Evolutionary conservation across 2,113 vertebrate genomes (phyloP).

Genomic region (Sphaerodactylus townsendi): DNA sequence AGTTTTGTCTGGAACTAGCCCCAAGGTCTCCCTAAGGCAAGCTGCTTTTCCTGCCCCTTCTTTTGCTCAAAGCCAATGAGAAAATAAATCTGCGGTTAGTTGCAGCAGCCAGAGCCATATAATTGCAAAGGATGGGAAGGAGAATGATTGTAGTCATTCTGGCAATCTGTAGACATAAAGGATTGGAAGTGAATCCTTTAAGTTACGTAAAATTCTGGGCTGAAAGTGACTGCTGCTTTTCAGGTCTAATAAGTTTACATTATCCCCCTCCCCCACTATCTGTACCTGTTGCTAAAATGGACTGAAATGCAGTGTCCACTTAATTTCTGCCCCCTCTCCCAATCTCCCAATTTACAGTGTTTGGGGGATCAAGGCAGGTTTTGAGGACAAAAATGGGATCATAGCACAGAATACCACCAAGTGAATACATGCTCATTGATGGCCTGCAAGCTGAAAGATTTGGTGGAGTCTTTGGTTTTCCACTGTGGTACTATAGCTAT

Average conservation of each 20-base stretch:
- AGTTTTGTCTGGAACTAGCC: conserved; percentile 80
- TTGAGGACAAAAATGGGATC: background rate
- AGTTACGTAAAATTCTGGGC: background rate
- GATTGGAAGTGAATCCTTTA: background rate
- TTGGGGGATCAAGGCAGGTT: background rate
- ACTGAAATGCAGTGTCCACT: background rate
- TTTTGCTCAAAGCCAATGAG: conserved; percentile 27
- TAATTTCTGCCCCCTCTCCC: background rate
- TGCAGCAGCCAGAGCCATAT: background rate
- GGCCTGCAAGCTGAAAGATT: background rate
- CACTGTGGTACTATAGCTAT: background rate
- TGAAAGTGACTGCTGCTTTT: background rate
- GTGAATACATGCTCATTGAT: background rate
- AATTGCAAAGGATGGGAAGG: background rate
- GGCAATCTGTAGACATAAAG: background rate
- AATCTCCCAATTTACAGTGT: background rate
- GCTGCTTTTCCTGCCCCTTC: background rate
- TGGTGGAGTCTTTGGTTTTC: background rate
- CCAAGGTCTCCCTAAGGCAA: conserved; percentile 47
- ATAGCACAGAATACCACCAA: background rate
- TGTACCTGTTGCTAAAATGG: background rate
- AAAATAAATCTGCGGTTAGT: background rate
- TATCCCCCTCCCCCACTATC: background rate
- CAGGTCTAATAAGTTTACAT: background rate
- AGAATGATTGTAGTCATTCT: background rate